A percentile compares a stretch with the other conserved stretches of the same genome.
These are phyloP conservation scores for Eleutherodactylus coqui DNA, from an alignment of 2,797 vertebrate genomes.

Conservation along the genomic window DNA sequence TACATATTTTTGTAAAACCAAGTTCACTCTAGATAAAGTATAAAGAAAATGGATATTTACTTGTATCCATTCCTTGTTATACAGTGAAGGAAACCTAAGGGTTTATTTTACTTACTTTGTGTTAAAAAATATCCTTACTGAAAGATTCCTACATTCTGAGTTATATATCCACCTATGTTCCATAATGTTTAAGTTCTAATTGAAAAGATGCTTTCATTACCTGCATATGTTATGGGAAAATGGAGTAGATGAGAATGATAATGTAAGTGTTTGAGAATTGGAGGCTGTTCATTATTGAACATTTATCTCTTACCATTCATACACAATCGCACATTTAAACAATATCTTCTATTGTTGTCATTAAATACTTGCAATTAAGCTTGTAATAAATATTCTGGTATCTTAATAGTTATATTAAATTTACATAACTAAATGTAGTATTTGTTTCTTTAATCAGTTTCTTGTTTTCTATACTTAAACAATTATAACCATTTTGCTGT, in stretches of 20 bases:
- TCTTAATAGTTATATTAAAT: constrained; percentile 5
- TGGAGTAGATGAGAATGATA: background rate
- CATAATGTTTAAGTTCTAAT: background rate
- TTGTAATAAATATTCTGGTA: background rate
- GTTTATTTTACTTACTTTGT: no score
- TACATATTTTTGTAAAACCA: no score
- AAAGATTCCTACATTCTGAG: background rate
- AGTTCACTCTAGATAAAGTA: no score
- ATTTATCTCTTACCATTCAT: constrained; percentile 16
- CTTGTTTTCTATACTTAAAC: background rate
- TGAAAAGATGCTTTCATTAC: background rate
- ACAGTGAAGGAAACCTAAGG: no score
- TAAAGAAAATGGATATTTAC: no score
- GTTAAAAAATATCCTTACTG: background rate
- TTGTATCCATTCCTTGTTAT: no score
- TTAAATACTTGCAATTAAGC: constrained; percentile 24
- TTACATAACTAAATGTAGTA: background rate
- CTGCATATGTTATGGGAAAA: background rate
- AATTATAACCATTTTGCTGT: background rate
- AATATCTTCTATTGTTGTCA: background rate
- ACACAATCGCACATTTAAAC: constrained; percentile 1
- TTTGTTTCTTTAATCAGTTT: background rate
- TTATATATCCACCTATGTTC: background rate
- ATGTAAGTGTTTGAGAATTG: background rate
- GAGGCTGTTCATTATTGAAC: background rate